These are phyloP conservation scores for Mirza zaza DNA, from an alignment of 2,113 vertebrate species.

Conservation along the genomic window DNA sequence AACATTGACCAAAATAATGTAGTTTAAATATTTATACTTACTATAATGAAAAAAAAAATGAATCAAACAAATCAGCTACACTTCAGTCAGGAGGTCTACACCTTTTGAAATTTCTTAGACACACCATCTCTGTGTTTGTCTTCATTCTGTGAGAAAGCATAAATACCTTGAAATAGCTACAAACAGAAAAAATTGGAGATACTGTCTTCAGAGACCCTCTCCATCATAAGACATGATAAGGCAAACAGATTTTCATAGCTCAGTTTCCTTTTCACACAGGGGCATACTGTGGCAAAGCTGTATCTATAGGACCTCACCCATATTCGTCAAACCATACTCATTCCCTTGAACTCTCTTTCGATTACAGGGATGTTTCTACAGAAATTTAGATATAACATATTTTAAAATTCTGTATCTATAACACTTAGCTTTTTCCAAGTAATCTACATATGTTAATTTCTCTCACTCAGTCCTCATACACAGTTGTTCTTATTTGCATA, in stretches of 20 bases:
- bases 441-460: constrained; percentile 20
- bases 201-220: neutral
- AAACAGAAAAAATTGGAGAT: neutral
- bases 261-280: neutral
- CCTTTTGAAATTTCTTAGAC: constrained; percentile 88
- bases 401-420: constrained; percentile 46
- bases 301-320: neutral
- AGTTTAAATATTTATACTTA: constrained; percentile 79
- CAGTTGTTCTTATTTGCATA: constrained; percentile 41
- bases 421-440: neutral
- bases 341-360: neutral
- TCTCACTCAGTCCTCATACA: neutral
- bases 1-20: neutral
- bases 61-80: constrained; percentile 59
- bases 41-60: constrained; percentile 76
- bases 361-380: constrained; percentile 1
- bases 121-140: constrained; percentile 88
- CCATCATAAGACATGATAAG: neutral
- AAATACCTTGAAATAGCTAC: constrained; percentile 58
- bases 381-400: constrained; percentile 4
- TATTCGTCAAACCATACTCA: neutral
- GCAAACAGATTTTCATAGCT: neutral
- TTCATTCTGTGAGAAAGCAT: constrained; percentile 85
- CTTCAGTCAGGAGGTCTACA: constrained; percentile 89
- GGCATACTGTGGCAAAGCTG: neutral